Evolutionary conservation across 2,888 invertebrate genomes (phyloP).

Genomic region (Drymonia ruficornis): DNA sequence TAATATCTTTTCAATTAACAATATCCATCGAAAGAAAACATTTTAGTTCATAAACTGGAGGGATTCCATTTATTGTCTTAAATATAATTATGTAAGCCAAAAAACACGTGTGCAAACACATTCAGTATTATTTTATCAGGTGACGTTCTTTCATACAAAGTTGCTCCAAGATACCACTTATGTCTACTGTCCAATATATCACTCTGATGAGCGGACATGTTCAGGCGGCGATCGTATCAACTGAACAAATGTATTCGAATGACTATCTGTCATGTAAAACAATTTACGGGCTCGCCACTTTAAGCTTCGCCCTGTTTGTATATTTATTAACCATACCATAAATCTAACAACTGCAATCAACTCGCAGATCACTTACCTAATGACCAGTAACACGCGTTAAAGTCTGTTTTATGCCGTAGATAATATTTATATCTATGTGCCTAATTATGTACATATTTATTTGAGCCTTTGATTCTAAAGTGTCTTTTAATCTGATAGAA

Average conservation of each 20-base stretch:
- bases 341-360: conserved; percentile 55
- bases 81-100: background rate
- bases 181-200: conserved; percentile 25
- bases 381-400: conserved; percentile 46
- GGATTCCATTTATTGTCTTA: background rate
- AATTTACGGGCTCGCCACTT: conserved; percentile 63
- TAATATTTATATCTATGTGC: too few species aligned
- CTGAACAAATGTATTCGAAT: conserved; percentile 48
- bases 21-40: too few species aligned
- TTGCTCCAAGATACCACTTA: conserved; percentile 11
- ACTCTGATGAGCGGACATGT: conserved; percentile 14
- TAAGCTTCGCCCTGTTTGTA: conserved; percentile 61
- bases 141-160: conserved; percentile 1
- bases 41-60: too few species aligned
- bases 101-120: conserved; percentile 9
- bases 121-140: conserved; percentile 3
- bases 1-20: too few species aligned
- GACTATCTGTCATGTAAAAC: conserved; percentile 64
- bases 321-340: conserved; percentile 60
- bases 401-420: conserved; percentile 11
- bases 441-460: background rate
- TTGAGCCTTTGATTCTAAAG: too few species aligned
- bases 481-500: too few species aligned
- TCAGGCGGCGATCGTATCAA: conserved; percentile 60
- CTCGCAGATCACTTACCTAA: conserved; percentile 50